Evolutionary conservation across 2,888 invertebrate genomes (phyloP), one percentile per base, ranked within the genome.

Genomic region (Cephus nigrinus): DNA sequence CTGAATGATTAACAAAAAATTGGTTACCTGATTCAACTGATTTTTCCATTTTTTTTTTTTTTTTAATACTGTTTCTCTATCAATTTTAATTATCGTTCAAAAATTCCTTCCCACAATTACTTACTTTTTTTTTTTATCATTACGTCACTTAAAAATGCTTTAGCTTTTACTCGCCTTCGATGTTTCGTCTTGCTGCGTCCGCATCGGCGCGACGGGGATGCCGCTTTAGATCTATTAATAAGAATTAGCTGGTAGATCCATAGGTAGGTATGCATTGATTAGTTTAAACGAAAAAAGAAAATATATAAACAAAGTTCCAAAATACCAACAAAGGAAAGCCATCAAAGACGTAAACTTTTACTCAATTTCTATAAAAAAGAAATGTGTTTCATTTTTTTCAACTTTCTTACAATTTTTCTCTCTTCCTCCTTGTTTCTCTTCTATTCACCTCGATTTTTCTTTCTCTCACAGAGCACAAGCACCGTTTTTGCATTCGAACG

Each of bases 91-190:
- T 40, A 15, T 40, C 5, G 4, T 15, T 40, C 15, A 5, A 15
- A 15, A 4, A 40, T 40, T 40, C 1, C 15, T 40, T 15, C 15
- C 0, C 1, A 15, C 1, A 30, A 30, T 30, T 76, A 68, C 32
- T 76, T 68, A 69, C 77, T 72, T 36, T 5, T 40, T 5, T 40
- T 15, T 15, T 40, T 40, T 4, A 15, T 40, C 4, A 15, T 12
- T 40, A 15, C 36, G 36, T 40, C 40, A 40, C 40, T 40, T 5
- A 15, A 36, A 12, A 15, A 40, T 79, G 82, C 74, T 81, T 82
- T 78, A 76, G 79, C 80, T 78, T 80, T 79, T 32, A 80, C 74
- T 81, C 74, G 76, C 78, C 76, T 80, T 40, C 68, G 69, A 69
- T 55, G 73, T 75, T 77, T 73, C 68, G 75, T 55, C 73, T 77